Percentiles rank a stretch among this genome's conserved stretches.
Conservation (phyloP, 2,888 invertebrate genomes). For the Onchidella celtica region DNA sequence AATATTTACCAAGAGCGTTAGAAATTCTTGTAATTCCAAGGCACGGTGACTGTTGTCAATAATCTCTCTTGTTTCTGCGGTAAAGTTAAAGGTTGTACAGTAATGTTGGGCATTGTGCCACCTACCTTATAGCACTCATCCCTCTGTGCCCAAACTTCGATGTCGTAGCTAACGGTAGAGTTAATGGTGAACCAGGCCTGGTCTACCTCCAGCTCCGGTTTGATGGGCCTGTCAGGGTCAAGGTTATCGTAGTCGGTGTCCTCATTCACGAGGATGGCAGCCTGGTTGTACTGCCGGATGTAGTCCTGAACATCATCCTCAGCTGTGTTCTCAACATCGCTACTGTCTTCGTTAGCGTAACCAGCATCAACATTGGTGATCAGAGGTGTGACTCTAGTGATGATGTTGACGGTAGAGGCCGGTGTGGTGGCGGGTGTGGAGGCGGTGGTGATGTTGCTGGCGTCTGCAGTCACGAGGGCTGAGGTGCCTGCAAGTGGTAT, state of each 20-base stretch:
- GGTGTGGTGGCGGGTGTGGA: not conserved
- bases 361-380: not conserved
- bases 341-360: not conserved
- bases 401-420: not conserved
- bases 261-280: not conserved
- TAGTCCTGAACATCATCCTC: not conserved
- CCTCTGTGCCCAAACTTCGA: conserved; percentile 64
- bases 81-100: too few relatives aligned
- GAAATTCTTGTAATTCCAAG: too few relatives aligned
- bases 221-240: not conserved
- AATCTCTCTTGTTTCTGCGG: too few relatives aligned
- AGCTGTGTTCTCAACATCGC: not conserved
- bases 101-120: too few relatives aligned
- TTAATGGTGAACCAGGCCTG: conserved; percentile 70
- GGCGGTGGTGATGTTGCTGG: not conserved
- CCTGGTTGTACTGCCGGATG: conserved; percentile 23
- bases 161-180: conserved; percentile 59
- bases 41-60: too few relatives aligned
- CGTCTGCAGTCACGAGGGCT: not conserved
- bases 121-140: conserved; percentile 70
- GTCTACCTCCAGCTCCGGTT: conserved; percentile 57
- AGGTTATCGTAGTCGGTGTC: not conserved
- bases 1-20: too few relatives aligned
- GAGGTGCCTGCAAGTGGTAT: not conserved
- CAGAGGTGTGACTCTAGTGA: not conserved